These are phyloP conservation scores for Slavum lentiscoides DNA, from an alignment of 2,888 invertebrate species.

Conservation along the genomic window DNA sequence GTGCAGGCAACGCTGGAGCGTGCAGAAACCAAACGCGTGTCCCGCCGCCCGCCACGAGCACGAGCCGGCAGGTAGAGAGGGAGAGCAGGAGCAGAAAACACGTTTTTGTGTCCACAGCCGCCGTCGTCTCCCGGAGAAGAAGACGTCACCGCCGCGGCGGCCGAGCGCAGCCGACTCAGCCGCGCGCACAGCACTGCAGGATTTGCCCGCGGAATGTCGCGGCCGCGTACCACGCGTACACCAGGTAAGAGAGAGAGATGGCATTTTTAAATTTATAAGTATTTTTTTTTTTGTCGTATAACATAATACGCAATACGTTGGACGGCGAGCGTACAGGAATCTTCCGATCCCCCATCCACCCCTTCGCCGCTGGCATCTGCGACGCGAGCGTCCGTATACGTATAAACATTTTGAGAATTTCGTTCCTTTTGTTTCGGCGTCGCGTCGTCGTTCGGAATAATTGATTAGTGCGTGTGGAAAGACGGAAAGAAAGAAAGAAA, in stretches of 20 bases:
- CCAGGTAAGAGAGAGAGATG: slow-evolving; percentile 25
- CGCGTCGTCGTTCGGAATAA: slow-evolving; percentile 45
- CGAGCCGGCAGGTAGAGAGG: no score
- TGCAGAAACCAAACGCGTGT: no score
- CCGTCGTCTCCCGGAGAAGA: slow-evolving; percentile 2
- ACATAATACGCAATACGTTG: no score
- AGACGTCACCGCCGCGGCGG: slow-evolving; percentile 40
- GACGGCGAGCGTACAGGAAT: background rate
- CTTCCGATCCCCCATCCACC: background rate
- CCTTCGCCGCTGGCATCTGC: background rate
- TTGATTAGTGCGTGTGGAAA: slow-evolving; percentile 7
- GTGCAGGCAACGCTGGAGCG: no score
- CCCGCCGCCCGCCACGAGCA: no score
- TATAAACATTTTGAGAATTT: slow-evolving; percentile 42
- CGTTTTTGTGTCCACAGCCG: background rate
- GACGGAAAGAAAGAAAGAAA: slow-evolving; percentile 14
- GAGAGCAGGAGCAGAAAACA: no score
- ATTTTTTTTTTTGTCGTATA: no score
- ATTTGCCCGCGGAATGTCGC: slow-evolving; percentile 41
- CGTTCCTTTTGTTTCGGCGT: slow-evolving; percentile 44
- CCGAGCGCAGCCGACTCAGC: background rate
- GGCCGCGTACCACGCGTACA: slow-evolving; percentile 11
- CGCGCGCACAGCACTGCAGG: no score
- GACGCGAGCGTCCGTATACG: background rate
- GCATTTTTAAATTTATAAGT: slow-evolving; percentile 29